Evolutionary conservation across 2,888 invertebrate genomes (phyloP), one percentile per base, ranked within the genome.

Genomic region (Acronicta psi): DNA sequence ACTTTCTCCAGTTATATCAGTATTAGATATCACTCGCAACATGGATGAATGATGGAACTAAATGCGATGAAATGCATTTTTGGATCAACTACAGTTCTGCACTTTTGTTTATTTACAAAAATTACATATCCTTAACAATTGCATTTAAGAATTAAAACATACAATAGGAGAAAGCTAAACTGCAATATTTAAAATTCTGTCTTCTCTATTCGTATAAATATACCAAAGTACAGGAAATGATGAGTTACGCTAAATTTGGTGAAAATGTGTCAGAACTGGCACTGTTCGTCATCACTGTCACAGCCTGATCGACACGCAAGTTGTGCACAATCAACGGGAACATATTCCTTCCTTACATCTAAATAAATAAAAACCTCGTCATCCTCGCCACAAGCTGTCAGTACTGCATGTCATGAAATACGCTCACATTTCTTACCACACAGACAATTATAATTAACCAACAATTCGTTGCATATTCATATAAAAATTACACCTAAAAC

Each of bases 341-440:
- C 41, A 56, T 53, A 55, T 34, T 49, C 42, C 25, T 52, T 54
- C 43, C n/a, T 11, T 66, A 75, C n/a, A 47, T 37, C 56, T 69
- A 70, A 69, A 69, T 76, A 77, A 71, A 73, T 76, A 51, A 63
- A 55, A 63, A 56, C 62, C 17, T 43, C 56, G 40, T 8, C 36
- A 43, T 40, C 25, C 3, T 18, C 40, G 7, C 4, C 25, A 36
- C 44, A 62, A 61, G 69, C 50, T 47, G 20, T 64, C 58, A 17
- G 34, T 50, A 53, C 46, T 63, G 75, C 76, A 79, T 87, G 89
- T 89, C 88, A 89, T 88, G 88, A 87, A 78, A 74, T 81, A 71
- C 79, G 83, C 88, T 88, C 86, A 77, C 75, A 53, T 55, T 53
- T 31, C 37, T 52, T 38, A 56, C 23, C 63, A 71, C 50, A 70